Base-by-base conservation (phyloP, 2,888 invertebrate genomes). In the Conus canariensis region DNA sequence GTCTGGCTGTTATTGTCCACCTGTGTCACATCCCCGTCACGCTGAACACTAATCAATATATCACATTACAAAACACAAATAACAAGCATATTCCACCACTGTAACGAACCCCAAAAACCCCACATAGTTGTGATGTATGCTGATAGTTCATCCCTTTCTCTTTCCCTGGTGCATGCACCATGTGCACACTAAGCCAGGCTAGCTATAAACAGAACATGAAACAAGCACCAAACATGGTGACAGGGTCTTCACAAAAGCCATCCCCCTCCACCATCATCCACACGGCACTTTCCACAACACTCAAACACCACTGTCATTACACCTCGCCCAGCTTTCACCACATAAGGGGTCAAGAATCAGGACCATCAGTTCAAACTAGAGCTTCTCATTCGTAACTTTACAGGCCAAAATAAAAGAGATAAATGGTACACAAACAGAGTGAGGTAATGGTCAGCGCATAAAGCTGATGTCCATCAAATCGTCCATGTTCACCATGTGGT, bases 371-470 rank as follows among this genome's bases (percentile, higher is more conserved):
- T 64, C 5, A 64, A 16, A 64, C 10, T 64, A 64, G 12, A 16
- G 12, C 64, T 64, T 64, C 16, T 2, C 4, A 16, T 16, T 16
- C 10, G 1, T 6, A 16, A 64, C 16, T 64, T 14, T 64, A 14
- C 64, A 70, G 3, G 8, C 70, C 70, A 86, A 86, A 86, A 16
- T 6, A 16, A 86, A 16, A 64, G 25, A 30, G 14, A 60, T 8
- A 45, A 45, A 45, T 14, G 16, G 45, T 64, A 67, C 22, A 22
- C 25, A 25, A 64, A 67, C 86, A 59, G 59, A 86, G 64, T 86
- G 86, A 86, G 86, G 86, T 86, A 86, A 67, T 14, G 16, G 10
- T 67, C 86, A 86, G 86, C 86, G 30, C 30, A 16, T 3, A 45
- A 86, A 67, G 86, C 67, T 86, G 86, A 45, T 67, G 10, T 67